These are phyloP conservation scores for Peucedramus taeniatus DNA, from an alignment of 2,113 vertebrate genomes.

Conservation along the genomic window DNA sequence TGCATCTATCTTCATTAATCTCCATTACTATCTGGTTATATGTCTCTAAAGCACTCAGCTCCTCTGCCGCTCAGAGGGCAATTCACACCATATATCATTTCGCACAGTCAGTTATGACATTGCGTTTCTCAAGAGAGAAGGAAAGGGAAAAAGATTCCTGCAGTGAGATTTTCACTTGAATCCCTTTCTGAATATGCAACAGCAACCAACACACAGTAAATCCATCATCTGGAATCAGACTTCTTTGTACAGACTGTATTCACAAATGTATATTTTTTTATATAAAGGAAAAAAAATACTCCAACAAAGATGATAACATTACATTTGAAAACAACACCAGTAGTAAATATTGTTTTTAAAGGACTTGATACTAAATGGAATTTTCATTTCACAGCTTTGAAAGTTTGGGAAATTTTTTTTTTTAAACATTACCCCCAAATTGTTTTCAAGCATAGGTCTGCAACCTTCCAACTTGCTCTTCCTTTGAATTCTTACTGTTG, in stretches of 20 bases:
- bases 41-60: not conserved
- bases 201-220: not conserved
- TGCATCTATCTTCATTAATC: conserved; percentile 3
- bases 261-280: not conserved
- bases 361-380: not conserved
- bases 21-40: not conserved
- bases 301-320: not conserved
- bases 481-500: not conserved
- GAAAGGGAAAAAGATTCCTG: not conserved
- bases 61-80: not conserved
- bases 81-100: conserved; percentile 10
- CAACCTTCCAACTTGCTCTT: not conserved
- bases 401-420: no score
- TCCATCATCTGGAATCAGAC: not conserved
- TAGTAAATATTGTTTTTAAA: not conserved
- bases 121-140: not conserved
- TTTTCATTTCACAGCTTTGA: not conserved
- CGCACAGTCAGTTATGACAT: not conserved
- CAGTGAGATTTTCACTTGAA: not conserved
- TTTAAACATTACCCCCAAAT: not conserved
- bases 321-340: not conserved
- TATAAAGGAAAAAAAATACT: not conserved
- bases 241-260: not conserved
- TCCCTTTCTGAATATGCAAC: not conserved
- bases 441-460: not conserved